Conservation (phyloP, 23 tunicate species). For the Trididemnum clinides region DNA sequence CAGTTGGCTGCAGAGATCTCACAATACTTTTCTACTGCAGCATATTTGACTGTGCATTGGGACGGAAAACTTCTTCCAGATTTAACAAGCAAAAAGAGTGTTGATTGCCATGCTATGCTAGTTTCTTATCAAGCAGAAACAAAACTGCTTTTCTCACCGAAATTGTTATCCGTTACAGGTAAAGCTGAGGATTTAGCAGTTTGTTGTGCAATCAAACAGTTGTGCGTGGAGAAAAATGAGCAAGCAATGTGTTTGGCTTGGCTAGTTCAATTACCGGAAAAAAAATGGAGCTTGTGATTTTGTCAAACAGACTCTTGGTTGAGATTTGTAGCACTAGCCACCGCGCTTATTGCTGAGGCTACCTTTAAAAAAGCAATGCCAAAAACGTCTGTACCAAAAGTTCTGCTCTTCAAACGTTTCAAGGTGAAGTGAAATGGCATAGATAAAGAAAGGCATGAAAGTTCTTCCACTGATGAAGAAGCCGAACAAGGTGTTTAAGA, state of each 20-base stretch:
- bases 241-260: neutral
- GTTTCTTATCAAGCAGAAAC: neutral
- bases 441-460: neutral
- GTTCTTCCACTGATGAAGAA: conserved; percentile 23
- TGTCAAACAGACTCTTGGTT: conserved; percentile 5
- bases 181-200: conserved; percentile 13
- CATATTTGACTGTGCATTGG: neutral
- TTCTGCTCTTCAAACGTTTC: conserved; percentile 11
- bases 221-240: neutral
- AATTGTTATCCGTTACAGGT: conserved; percentile 10
- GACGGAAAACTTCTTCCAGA: conserved; percentile 13
- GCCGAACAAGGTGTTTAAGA: neutral
- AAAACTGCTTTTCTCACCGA: neutral
- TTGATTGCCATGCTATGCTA: neutral
- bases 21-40: neutral
- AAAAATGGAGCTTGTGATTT: neutral
- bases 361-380: conserved; percentile 16
- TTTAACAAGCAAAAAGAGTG: neutral
- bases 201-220: neutral
- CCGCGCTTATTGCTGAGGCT: neutral
- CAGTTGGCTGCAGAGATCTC: neutral
- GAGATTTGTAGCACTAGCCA: neutral
- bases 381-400: neutral
- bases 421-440: neutral
- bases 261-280: neutral